Conservation (phyloP, 2,888 invertebrate species). For the Agrilus cyanescens region DNA sequence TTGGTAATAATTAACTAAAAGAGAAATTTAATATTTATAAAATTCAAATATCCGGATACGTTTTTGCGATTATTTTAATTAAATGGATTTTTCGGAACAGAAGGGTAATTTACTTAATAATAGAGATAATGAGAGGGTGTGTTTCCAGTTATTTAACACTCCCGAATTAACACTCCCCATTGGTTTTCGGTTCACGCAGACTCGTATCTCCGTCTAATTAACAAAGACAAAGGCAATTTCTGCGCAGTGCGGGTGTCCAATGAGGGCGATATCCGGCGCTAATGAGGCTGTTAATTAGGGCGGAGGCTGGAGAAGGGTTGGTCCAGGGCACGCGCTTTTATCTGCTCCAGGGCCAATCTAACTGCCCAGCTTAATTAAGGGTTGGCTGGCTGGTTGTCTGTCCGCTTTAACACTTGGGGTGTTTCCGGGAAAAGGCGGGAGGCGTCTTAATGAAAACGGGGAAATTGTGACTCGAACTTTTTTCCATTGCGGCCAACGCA, state of each 20-base stretch:
- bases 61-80: no score
- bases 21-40: no score
- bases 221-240: conserved; percentile 9
- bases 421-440: conserved; percentile 6
- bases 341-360: conserved; percentile 39
- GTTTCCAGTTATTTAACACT: no score
- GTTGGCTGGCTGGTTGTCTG: conserved; percentile 29
- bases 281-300: conserved; percentile 32
- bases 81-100: no score
- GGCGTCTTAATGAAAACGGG: not conserved
- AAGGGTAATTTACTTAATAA: no score
- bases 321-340: conserved; percentile 32
- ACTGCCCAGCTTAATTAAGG: conserved; percentile 33
- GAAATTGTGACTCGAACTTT: not conserved
- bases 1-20: no score
- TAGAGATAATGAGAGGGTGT: no score
- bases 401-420: conserved; percentile 11
- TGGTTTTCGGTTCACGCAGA: no score
- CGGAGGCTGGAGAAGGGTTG: conserved; percentile 31
- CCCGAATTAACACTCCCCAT: no score
- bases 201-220: not conserved
- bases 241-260: conserved; percentile 16
- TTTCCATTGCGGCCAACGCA: not conserved
- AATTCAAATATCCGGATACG: no score
- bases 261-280: conserved; percentile 18